Percentiles rank a stretch among this genome's conserved stretches.
phyloP scores from a whole-genome alignment of 2,797 vertebrate species.

The Sebastes aleutianus region DNA sequence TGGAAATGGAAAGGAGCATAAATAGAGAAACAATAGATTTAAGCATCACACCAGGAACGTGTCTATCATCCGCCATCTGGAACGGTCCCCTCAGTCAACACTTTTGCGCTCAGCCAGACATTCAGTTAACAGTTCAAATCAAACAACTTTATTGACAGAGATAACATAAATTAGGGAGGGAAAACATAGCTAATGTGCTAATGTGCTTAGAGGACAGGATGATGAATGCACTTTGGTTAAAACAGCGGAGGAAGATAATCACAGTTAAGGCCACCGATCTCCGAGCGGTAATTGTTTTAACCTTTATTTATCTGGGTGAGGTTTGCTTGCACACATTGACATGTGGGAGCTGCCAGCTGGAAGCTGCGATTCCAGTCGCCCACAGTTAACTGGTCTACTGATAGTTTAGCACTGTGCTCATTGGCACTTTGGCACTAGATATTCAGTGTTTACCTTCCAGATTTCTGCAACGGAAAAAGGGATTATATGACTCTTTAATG shows the following conservation, averaged over 20 bases:
- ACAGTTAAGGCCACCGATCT: slow-evolving; percentile 46
- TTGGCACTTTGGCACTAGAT: slow-evolving; percentile 7
- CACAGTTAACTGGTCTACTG: slow-evolving; percentile 10
- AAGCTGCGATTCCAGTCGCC: slow-evolving; percentile 23
- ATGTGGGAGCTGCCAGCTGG: slow-evolving; percentile 28
- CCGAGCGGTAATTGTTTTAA: slow-evolving; percentile 42
- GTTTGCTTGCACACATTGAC: slow-evolving; percentile 34
- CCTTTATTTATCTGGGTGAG: slow-evolving; percentile 54
- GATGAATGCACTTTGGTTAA: slow-evolving; percentile 35
- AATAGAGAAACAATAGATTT: slow-evolving; percentile 11
- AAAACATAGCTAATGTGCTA: slow-evolving; percentile 15
- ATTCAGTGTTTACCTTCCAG: not conserved
- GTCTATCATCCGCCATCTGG: not conserved
- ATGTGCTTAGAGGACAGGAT: slow-evolving; percentile 36
- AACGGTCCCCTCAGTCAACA: slow-evolving; percentile 4
- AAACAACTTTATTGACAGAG: slow-evolving; percentile 41
- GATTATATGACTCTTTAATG: not conserved
- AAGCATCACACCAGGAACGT: not conserved
- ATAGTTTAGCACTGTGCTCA: slow-evolving; percentile 10
- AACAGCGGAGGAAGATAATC: slow-evolving; percentile 42
- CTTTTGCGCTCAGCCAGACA: not conserved
- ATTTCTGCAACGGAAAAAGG: not conserved
- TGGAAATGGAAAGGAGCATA: not conserved
- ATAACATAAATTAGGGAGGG: not conserved
- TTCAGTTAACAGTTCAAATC: slow-evolving; percentile 20